These are phyloP conservation scores for Chlorospingus semifuscus DNA, from an alignment of 2,797 vertebrate genomes.

Conservation along the genomic window DNA sequence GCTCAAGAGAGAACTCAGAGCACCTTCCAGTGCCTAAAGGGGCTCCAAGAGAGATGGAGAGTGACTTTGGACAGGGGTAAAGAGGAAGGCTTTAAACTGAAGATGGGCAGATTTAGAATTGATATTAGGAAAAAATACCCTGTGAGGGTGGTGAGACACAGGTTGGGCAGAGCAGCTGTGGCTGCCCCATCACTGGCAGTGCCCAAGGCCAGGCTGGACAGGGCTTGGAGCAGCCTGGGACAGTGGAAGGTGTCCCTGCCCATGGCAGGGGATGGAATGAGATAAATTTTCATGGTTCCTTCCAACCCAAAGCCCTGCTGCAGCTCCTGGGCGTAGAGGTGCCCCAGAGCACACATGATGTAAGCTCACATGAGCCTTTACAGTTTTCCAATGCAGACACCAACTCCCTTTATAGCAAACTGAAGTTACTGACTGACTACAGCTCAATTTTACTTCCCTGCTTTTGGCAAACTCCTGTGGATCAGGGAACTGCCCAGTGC, in stretches of 20 bases:
- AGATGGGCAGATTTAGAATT: neutral
- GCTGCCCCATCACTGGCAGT: neutral
- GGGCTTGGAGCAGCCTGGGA: neutral
- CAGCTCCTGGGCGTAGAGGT: neutral
- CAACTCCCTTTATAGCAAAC: neutral
- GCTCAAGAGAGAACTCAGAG: neutral
- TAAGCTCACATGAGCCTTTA: neutral
- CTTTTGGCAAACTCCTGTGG: neutral
- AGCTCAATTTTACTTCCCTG: neutral
- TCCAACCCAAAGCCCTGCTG: neutral
- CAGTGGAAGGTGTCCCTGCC: neutral
- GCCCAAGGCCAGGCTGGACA: neutral
- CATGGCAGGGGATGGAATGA: neutral
- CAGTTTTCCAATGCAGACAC: neutral
- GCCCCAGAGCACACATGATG: neutral
- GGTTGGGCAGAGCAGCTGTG: neutral
- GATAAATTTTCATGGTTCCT: neutral
- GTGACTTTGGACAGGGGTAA: neutral
- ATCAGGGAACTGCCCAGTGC: neutral
- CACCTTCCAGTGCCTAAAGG: neutral
- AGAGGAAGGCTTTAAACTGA: neutral
- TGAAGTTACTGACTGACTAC: neutral
- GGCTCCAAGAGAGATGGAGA: neutral
- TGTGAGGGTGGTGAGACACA: neutral
- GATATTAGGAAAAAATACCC: neutral